Evolutionary conservation across 1,140 invertebrate species (phyloP).

Genomic region (Zaprionus kolodkinae): DNA sequence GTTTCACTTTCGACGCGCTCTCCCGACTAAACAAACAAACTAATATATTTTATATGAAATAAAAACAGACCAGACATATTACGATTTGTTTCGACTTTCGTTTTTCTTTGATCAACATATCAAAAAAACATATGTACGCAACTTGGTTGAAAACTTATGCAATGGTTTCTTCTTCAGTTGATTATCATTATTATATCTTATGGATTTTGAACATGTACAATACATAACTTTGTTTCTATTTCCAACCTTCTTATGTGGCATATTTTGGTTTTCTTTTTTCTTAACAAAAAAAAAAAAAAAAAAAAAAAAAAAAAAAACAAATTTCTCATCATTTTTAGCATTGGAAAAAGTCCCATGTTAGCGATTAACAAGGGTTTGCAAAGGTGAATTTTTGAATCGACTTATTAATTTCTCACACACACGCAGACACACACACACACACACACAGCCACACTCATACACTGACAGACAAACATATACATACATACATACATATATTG

Average conservation of each 20-base stretch:
- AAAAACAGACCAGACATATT: constrained; percentile 9
- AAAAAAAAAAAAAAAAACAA: constrained; percentile 37
- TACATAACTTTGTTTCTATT: constrained; percentile 55
- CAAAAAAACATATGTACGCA: not conserved
- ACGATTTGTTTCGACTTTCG: constrained; percentile 6
- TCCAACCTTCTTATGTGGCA: constrained; percentile 58
- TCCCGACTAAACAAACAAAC: not conserved
- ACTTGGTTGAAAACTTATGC: constrained; percentile 27
- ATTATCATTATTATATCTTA: constrained; percentile 39
- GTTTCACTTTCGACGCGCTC: not conserved
- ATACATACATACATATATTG: constrained; percentile 29
- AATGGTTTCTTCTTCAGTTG: constrained; percentile 35
- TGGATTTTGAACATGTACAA: constrained; percentile 41
- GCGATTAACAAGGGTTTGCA: constrained; percentile 95
- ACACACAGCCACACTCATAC: constrained; percentile 24
- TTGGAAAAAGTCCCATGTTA: constrained; percentile 90
- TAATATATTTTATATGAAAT: not conserved
- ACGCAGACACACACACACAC: constrained; percentile 23
- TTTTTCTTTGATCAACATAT: constrained; percentile 1
- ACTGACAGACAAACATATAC: constrained; percentile 30
- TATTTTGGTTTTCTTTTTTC: constrained; percentile 67
- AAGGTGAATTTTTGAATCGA: constrained; percentile 86
- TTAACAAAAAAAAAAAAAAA: constrained; percentile 35
- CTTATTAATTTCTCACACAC: constrained; percentile 67
- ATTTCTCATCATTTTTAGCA: constrained; percentile 81